Evolutionary conservation across 64 coral and sea anemone species (phyloP).

Genomic region (Platygyra sinensis): DNA sequence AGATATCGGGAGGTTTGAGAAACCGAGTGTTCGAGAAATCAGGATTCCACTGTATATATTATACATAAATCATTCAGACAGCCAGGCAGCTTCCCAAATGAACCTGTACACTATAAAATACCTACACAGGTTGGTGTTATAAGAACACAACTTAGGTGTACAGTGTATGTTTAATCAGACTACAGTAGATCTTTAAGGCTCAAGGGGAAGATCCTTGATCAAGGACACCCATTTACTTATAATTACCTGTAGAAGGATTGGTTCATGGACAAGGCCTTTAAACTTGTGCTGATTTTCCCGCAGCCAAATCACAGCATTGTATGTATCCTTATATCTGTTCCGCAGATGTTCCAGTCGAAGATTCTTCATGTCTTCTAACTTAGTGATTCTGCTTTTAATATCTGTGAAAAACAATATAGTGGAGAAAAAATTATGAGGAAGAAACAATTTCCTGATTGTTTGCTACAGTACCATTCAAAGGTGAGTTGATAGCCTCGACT

Average conservation of each 20-base stretch:
- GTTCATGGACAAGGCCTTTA: conserved; percentile 73
- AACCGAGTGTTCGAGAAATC: too few species aligned
- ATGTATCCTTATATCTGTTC: conserved; percentile 76
- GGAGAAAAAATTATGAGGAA: neutral
- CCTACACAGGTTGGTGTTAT: too few species aligned
- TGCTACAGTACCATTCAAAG: too few species aligned
- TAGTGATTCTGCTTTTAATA: conserved; percentile 71
- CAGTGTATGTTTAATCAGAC: neutral
- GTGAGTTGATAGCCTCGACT: too few species aligned
- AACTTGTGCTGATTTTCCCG: conserved; percentile 89
- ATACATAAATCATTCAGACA: too few species aligned
- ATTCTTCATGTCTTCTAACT: conserved; percentile 95
- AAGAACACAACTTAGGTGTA: too few species aligned
- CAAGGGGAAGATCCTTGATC: too few species aligned
- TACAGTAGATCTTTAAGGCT: neutral
- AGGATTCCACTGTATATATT: too few species aligned
- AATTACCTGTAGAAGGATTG: conserved; percentile 88
- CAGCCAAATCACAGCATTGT: conserved; percentile 98
- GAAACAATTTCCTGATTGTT: too few species aligned
- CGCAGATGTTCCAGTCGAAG: conserved; percentile 75
- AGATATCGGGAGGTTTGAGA: too few species aligned
- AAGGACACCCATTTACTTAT: neutral
- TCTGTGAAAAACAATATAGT: conserved; percentile 14
- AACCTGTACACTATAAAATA: too few species aligned
- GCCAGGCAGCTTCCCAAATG: too few species aligned